phyloP scores from a whole-genome alignment of 2,888 invertebrate genomes.

The Lacanobia oleracea region DNA sequence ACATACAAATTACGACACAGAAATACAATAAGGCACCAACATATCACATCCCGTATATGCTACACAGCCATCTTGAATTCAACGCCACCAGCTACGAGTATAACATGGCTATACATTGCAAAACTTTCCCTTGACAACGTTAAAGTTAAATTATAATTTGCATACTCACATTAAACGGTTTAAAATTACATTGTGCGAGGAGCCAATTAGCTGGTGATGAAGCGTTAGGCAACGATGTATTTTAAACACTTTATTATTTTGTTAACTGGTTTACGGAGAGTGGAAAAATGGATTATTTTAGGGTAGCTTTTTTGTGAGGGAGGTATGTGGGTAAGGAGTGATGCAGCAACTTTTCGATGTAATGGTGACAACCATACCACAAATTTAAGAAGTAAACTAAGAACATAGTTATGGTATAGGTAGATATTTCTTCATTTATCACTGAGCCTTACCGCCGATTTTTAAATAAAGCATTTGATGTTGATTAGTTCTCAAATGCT shows the following conservation, averaged over 20 bases:
- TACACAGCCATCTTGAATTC: conserved; percentile 46
- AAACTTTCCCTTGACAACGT: conserved; percentile 55
- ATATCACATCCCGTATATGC: background rate
- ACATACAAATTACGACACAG: background rate
- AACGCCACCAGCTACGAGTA: conserved; percentile 30
- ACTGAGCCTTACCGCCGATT: too few relatives aligned
- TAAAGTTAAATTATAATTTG: conserved; percentile 65
- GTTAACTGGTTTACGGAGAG: background rate
- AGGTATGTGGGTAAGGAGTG: background rate
- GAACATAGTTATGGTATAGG: too few relatives aligned
- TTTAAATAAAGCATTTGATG: too few relatives aligned
- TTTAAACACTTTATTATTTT: conserved; percentile 50
- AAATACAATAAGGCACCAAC: conserved; percentile 10
- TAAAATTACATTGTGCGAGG: conserved; percentile 57
- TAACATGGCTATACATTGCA: conserved; percentile 14
- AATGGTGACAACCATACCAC: too few relatives aligned
- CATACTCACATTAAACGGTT: conserved; percentile 60
- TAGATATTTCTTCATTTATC: too few relatives aligned
- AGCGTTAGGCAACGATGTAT: conserved; percentile 26
- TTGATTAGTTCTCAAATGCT: too few relatives aligned
- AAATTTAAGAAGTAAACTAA: too few relatives aligned
- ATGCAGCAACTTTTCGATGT: too few relatives aligned
- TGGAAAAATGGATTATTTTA: background rate
- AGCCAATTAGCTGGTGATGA: conserved; percentile 48
- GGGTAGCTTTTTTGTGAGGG: conserved; percentile 3